These are phyloP conservation scores for Probaryconus sp. DNA, from an alignment of 1,140 invertebrate species.

Conservation along the genomic window DNA sequence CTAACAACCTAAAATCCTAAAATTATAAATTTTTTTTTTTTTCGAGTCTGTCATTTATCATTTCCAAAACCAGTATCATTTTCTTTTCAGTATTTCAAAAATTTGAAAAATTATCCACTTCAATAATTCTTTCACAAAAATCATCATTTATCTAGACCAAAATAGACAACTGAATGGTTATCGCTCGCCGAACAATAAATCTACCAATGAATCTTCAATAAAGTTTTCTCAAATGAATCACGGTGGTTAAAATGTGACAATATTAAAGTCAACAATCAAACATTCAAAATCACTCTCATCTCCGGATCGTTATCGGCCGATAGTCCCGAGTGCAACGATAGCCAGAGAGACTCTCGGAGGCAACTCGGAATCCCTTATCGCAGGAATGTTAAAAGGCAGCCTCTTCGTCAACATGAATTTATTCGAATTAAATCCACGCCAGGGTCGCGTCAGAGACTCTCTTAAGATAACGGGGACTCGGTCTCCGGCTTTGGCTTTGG, in stretches of 20 bases:
- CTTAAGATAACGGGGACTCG: constrained; percentile 67
- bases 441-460: constrained; percentile 66
- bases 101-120: no score
- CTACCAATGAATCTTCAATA: no score
- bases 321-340: constrained; percentile 50
- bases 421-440: constrained; percentile 76
- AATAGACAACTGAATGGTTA: no score
- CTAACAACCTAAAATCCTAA: no score
- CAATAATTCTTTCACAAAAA: no score
- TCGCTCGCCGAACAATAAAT: no score
- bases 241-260: constrained; percentile 27
- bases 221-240: no score
- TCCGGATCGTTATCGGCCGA: constrained; percentile 51
- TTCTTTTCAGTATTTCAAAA: no score
- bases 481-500: constrained; percentile 13
- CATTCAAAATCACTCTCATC: constrained; percentile 52
- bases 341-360: constrained; percentile 15
- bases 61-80: no score
- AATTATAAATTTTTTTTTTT: no score
- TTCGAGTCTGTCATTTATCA: no score
- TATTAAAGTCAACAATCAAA: constrained; percentile 35
- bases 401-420: constrained; percentile 77
- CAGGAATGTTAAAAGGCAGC: constrained; percentile 78
- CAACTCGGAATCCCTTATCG: constrained; percentile 67
- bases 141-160: no score